Evolutionary conservation across 1,140 invertebrate genomes (phyloP).

Genomic region (Metaphire vulgaris): DNA sequence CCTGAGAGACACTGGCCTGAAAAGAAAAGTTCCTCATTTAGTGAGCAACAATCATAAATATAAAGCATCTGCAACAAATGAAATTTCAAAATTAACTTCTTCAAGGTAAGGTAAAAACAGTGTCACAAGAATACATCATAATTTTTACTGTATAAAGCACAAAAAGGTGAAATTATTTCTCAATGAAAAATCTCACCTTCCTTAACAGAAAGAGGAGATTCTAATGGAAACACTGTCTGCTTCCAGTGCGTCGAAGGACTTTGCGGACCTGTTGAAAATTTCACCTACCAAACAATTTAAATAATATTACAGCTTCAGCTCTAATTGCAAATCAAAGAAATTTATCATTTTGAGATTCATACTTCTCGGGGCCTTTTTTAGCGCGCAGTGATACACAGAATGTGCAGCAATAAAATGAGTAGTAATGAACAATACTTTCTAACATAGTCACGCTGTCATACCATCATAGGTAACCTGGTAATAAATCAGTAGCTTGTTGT

Average conservation of each 20-base stretch:
- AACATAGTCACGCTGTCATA: constrained; percentile 54
- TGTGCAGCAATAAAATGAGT: not conserved
- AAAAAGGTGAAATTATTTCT: not conserved
- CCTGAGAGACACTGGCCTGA: not conserved
- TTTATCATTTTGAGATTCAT: too few species aligned
- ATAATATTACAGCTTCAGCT: constrained; percentile 17
- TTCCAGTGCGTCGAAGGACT: constrained; percentile 50
- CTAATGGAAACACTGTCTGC: constrained; percentile 48
- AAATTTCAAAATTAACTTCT: not conserved
- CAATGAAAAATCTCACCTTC: constrained; percentile 56
- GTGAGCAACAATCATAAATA: not conserved
- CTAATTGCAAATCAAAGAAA: too few species aligned
- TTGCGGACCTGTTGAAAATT: constrained; percentile 54
- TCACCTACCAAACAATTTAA: constrained; percentile 34
- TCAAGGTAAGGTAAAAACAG: not conserved
- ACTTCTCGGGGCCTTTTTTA: too few species aligned
- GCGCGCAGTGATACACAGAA: too few species aligned
- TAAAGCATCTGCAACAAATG: not conserved
- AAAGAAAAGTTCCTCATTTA: not conserved
- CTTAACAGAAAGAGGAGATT: constrained; percentile 62
- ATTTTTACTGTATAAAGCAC: not conserved
- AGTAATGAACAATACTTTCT: constrained; percentile 50
- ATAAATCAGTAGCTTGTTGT: not conserved
- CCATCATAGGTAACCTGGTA: not conserved
- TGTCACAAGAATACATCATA: not conserved